phyloP scores from a whole-genome alignment of 2,797 vertebrate species.

The Toxotes lorentzi region DNA sequence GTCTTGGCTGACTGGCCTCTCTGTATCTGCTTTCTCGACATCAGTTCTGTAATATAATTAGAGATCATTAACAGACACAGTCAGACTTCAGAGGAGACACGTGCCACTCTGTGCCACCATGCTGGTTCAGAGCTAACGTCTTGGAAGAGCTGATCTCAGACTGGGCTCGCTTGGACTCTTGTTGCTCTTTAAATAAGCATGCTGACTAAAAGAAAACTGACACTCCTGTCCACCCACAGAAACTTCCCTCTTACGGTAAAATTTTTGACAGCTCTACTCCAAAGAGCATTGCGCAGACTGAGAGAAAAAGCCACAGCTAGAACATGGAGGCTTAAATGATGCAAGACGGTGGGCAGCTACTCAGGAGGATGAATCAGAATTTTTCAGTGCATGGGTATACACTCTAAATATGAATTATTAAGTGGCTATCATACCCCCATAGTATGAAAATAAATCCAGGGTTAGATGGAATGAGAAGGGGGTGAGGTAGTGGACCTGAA shows the following conservation, averaged over 20 bases:
- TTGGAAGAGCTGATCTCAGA: conserved; percentile 57
- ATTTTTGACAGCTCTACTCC: conserved; percentile 79
- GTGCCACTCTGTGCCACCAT: conserved; percentile 1
- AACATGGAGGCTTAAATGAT: conserved; percentile 86
- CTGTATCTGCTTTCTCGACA: not conserved
- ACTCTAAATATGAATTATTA: conserved; percentile 91
- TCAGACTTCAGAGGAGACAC: conserved; percentile 5
- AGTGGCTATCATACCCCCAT: conserved; percentile 87
- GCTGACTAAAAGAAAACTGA: conserved; percentile 79
- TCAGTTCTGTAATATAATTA: not conserved
- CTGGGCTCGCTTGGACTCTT: conserved; percentile 62
- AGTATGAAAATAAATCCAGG: conserved; percentile 89
- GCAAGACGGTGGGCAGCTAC: conserved; percentile 85
- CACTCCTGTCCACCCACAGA: conserved; percentile 68
- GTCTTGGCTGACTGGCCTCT: not conserved
- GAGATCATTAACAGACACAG: conserved; percentile 11
- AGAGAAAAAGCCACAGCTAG: conserved; percentile 75
- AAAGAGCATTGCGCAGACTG: conserved; percentile 74
- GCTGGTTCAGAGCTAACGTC: conserved; percentile 2
- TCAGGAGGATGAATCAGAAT: conserved; percentile 90
- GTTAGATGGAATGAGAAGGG: conserved; percentile 80
- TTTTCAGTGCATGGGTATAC: conserved; percentile 88
- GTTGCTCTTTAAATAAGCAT: conserved; percentile 78
- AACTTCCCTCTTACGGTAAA: conserved; percentile 74
- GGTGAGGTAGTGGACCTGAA: conserved; percentile 79